Evolutionary conservation across 2,113 vertebrate genomes (phyloP).

Genomic region (Hippotragus niger): DNA sequence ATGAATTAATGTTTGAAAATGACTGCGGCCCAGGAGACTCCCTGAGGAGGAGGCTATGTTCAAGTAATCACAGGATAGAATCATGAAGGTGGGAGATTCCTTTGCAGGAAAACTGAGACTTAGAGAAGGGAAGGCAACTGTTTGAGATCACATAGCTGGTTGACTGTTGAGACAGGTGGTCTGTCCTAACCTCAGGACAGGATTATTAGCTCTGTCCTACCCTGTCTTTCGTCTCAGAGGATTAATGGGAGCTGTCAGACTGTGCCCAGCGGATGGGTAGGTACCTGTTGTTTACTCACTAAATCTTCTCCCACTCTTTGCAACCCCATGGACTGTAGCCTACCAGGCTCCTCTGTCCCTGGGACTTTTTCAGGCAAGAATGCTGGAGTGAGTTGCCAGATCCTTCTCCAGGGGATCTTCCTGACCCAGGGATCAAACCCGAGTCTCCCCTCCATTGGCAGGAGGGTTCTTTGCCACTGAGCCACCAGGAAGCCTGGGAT

Average conservation of each 20-base stretch:
- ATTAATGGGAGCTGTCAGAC: no score
- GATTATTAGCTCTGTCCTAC: not conserved
- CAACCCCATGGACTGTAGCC: not conserved
- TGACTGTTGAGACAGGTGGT: not conserved
- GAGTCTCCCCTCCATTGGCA: not conserved
- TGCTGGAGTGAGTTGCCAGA: not conserved
- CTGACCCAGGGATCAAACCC: not conserved
- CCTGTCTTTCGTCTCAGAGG: not conserved
- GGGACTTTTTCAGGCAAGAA: not conserved
- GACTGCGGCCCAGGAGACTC: not conserved
- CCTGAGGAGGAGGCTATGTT: not conserved
- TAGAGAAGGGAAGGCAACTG: not conserved
- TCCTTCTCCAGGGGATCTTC: not conserved
- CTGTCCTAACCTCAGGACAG: not conserved
- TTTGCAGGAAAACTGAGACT: not conserved
- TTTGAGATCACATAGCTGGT: not conserved
- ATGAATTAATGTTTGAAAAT: not conserved
- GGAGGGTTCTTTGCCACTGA: not conserved
- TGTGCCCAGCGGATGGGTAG: not conserved
- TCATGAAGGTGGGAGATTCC: not conserved
- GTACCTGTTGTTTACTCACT: not conserved
- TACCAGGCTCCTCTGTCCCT: not conserved
- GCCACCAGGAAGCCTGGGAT: not conserved
- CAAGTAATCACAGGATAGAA: not conserved
- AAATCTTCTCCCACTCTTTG: not conserved